Evolutionary conservation across 2,797 vertebrate genomes (phyloP).

Genomic region (Ficedula albicollis): DNA sequence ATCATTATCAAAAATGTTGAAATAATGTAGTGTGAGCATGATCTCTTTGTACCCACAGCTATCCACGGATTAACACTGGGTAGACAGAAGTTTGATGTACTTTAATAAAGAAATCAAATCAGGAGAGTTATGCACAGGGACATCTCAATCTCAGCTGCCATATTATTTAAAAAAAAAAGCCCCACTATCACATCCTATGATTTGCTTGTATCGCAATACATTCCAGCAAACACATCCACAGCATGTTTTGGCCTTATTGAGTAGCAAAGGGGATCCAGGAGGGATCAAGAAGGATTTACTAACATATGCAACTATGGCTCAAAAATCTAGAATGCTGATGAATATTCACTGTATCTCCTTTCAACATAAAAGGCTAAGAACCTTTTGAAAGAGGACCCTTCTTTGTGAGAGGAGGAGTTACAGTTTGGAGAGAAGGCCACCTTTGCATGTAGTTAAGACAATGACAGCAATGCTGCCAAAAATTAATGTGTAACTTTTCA

Average conservation of each 20-base stretch:
- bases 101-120: conserved; percentile 65
- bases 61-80: neutral
- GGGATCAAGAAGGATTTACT: neutral
- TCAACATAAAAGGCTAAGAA: neutral
- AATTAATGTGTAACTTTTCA: neutral
- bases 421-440: neutral
- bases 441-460: neutral
- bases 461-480: neutral
- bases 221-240: neutral
- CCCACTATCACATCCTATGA: neutral
- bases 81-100: conserved; percentile 35
- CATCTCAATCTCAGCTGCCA: conserved; percentile 57
- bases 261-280: neutral
- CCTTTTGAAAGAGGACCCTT: neutral
- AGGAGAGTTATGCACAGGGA: conserved; percentile 27
- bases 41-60: neutral
- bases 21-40: neutral
- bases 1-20: neutral
- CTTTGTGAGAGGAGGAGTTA: neutral
- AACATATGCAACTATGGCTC: neutral
- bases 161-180: neutral
- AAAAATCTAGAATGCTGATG: neutral
- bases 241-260: neutral
- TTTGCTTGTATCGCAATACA: neutral
- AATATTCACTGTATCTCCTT: neutral